Conservation (phyloP, 2,888 invertebrate species). For the Anodontia alba region DNA sequence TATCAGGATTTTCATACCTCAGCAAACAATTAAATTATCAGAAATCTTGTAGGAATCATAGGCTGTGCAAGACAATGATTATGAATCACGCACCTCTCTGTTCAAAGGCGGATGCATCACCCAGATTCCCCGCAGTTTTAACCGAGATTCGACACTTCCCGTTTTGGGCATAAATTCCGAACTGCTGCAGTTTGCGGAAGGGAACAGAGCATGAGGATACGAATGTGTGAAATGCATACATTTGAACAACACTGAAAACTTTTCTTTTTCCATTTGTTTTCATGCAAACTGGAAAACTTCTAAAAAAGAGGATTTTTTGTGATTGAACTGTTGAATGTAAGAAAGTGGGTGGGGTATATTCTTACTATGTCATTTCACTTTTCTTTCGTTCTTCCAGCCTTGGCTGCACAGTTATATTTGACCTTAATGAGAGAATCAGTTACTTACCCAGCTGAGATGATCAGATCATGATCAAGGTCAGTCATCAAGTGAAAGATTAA, state of each 20-base stretch:
- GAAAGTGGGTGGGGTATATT: not conserved
- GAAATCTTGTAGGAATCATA: not conserved
- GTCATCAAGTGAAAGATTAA: too few relatives aligned
- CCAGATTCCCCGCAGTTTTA: not conserved
- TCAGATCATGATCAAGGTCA: too few relatives aligned
- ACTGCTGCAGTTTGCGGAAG: not conserved
- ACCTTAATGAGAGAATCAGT: too few relatives aligned
- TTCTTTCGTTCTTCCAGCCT: too few relatives aligned
- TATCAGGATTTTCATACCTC: not conserved
- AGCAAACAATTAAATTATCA: not conserved
- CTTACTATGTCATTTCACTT: too few relatives aligned
- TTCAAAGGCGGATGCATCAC: not conserved
- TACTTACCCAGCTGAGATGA: too few relatives aligned
- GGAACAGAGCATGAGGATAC: too few relatives aligned
- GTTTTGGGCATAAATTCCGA: conserved; percentile 13
- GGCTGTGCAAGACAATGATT: not conserved
- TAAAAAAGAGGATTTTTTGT: not conserved
- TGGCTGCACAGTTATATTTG: too few relatives aligned
- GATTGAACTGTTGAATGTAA: not conserved
- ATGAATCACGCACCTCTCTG: not conserved
- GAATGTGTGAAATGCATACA: too few relatives aligned
- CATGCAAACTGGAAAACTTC: not conserved
- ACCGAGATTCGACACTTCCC: not conserved
- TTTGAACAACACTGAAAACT: too few relatives aligned
- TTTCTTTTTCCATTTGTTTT: too few relatives aligned